These are phyloP conservation scores for Agonopterix alstromeriana DNA, from an alignment of 2,888 invertebrate genomes.

Conservation along the genomic window DNA sequence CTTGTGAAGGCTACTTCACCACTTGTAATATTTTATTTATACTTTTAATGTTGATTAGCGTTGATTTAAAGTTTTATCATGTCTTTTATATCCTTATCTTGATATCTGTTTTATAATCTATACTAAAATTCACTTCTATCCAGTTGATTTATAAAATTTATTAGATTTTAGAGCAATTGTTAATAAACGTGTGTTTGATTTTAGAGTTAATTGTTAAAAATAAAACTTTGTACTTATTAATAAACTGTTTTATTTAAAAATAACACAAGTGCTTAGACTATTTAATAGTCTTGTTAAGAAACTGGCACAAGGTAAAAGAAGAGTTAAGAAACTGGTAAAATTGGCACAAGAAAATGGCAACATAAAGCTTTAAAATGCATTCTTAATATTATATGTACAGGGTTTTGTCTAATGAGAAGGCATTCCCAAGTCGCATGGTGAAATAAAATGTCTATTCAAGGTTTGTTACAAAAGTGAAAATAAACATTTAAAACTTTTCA, in stretches of 20 bases:
- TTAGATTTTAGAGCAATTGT: constrained; percentile 36
- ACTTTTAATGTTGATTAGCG: neutral
- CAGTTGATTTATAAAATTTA: constrained; percentile 31
- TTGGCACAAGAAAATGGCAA: neutral
- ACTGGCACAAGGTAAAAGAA: too few species aligned
- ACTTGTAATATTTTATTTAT: constrained; percentile 1
- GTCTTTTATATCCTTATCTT: constrained; percentile 20
- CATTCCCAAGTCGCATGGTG: too few species aligned
- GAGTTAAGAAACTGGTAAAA: neutral
- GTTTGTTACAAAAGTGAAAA: too few species aligned
- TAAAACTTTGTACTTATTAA: constrained; percentile 41
- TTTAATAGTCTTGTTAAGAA: neutral
- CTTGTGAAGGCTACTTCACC: constrained; percentile 29
- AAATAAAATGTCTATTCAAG: too few species aligned
- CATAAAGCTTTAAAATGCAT: neutral
- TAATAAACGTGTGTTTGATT: constrained; percentile 43
- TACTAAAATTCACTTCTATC: constrained; percentile 17
- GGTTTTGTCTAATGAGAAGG: too few species aligned
- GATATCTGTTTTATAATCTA: constrained; percentile 18
- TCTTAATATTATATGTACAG: neutral
- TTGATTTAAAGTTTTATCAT: constrained; percentile 20
- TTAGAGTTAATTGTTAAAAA: constrained; percentile 53
- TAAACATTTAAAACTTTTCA: too few species aligned
- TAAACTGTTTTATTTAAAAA: neutral
- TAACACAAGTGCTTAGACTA: neutral